Evolutionary conservation across 2,113 vertebrate genomes (phyloP).

Genomic region (sheep (Ovis aries)): DNA sequence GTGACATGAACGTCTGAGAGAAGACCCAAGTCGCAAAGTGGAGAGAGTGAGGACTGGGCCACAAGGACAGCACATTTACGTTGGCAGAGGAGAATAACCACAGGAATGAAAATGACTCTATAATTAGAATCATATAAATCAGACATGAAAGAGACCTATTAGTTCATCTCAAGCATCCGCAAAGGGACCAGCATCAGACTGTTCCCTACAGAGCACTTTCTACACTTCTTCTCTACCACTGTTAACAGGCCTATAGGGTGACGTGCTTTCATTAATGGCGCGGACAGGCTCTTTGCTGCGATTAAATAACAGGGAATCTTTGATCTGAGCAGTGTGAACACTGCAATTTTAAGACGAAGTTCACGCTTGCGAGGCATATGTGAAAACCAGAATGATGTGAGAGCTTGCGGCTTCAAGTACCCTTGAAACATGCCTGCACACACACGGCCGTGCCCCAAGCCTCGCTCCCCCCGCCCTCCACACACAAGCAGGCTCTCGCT

Average conservation of each 20-base stretch:
- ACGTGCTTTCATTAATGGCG: background rate
- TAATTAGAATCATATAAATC: conserved; percentile 42
- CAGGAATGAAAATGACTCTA: background rate
- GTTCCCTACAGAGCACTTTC: background rate
- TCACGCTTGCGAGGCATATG: background rate
- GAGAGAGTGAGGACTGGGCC: background rate
- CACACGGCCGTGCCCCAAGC: background rate
- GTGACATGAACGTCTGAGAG: background rate
- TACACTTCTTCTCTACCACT: background rate
- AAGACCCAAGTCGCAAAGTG: background rate
- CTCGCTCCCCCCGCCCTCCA: background rate
- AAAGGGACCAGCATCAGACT: background rate
- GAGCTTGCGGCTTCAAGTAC: background rate
- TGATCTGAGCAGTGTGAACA: background rate
- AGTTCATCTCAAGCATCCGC: background rate
- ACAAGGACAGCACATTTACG: background rate
- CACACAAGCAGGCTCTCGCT: background rate
- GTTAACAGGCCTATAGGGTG: background rate
- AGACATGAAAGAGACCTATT: conserved; percentile 16
- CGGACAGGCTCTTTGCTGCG: background rate
- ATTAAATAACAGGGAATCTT: background rate
- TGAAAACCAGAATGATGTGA: background rate
- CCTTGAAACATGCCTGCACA: background rate
- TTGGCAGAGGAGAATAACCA: background rate
- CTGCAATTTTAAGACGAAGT: background rate